These are phyloP conservation scores for Vidua chalybeata DNA, from an alignment of 2,113 vertebrate species.

Conservation along the genomic window DNA sequence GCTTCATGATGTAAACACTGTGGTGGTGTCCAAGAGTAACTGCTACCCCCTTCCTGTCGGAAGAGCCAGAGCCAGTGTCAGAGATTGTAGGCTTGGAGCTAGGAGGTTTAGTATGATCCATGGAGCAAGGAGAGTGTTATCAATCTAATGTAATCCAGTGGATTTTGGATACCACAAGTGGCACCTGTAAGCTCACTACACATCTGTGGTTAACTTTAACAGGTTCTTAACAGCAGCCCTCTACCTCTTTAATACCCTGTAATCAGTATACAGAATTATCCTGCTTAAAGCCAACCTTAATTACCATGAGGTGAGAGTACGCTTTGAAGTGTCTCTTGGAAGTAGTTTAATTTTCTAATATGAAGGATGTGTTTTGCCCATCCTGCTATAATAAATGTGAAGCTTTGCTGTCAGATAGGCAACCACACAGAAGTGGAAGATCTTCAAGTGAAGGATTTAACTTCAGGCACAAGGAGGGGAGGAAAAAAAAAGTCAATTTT, in stretches of 20 bases:
- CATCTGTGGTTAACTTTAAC: background rate
- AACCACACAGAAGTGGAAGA: background rate
- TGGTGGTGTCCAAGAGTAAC: background rate
- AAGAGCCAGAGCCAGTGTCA: background rate
- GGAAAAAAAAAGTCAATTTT: background rate
- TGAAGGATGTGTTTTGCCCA: background rate
- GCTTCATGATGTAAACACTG: background rate
- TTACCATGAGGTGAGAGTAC: background rate
- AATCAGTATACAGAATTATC: background rate
- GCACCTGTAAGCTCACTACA: background rate
- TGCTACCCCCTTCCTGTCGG: background rate
- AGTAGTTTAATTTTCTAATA: background rate
- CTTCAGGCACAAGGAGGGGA: background rate
- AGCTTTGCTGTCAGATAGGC: background rate
- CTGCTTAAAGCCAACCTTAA: background rate
- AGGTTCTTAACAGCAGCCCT: background rate
- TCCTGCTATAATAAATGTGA: background rate
- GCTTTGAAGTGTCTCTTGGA: background rate
- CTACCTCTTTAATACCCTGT: background rate
- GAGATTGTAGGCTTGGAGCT: background rate
- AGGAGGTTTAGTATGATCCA: background rate
- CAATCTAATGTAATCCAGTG: background rate
- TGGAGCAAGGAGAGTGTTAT: background rate
- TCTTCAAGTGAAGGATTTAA: background rate
- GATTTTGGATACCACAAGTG: background rate